Evolutionary conservation across 1,140 invertebrate species (phyloP), one percentile per base, ranked within the genome.

Genomic region (Eciton burchellii): DNA sequence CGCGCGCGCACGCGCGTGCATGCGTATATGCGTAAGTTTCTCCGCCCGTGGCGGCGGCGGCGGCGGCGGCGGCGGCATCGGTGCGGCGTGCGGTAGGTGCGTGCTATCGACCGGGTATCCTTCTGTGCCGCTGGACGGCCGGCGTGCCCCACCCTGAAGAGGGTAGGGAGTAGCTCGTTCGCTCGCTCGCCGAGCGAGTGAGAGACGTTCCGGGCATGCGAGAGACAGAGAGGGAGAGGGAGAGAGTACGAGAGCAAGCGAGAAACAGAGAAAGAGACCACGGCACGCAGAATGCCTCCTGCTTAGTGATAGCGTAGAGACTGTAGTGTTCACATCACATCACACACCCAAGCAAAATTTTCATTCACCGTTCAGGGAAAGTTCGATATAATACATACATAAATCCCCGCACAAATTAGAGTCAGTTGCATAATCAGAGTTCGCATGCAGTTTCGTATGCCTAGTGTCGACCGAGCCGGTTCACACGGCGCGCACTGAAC

Each of bases 221-320:
- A 1, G 3, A n/a, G 65, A 52, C 66, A 14, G 19, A 65, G 65
- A 16, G 52, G 73, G 70, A 62, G 66, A 54, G 43, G 62, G 3
- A 70, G 71, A 47, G 47, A 26, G 60, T 54, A 49, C n/a, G 35
- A 83, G 73, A 77, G 73, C 52, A 35, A 63, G 63, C 16, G 54
- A 73, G 47, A 71, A 49, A 71, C 56, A 65, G 52, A 82, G 72
- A 82, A 72, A 86, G 85, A 84, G 70, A 87, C 57, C 84, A 56
- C 66, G 79, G 73, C 71, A 91, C 89, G 89, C 87, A 90, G 90
- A 89, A 90, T 91, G 86, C 88, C 85, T 86, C 84, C 89, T 88
- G 89, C 91, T 93, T 92, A 93, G 92, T 92, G 92, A 93, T 93
- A 93, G 91, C 92, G 91, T 91, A 92, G 91, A 93, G 90, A 91